phyloP scores from a whole-genome alignment of 2,113 vertebrate species.

The Ailurus styani region DNA sequence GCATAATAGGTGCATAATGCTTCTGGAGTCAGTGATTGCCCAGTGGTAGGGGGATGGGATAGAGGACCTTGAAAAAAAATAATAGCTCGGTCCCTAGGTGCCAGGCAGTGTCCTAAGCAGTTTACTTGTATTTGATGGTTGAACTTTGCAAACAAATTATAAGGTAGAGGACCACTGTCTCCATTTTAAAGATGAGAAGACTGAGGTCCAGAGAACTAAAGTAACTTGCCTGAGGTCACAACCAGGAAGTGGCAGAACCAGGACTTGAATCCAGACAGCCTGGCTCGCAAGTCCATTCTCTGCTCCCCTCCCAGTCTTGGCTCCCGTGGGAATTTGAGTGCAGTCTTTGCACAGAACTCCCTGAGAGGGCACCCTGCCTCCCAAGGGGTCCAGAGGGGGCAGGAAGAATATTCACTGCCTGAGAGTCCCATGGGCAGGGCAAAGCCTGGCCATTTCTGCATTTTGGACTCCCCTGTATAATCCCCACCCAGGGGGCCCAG shows the following conservation, averaged over 20 bases:
- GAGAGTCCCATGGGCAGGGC: not conserved
- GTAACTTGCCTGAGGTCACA: not conserved
- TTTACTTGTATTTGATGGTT: not conserved
- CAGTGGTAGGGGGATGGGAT: not conserved
- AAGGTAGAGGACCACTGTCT: not conserved
- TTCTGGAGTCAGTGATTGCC: not conserved
- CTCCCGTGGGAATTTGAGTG: fast-evolving
- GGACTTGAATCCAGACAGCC: not conserved
- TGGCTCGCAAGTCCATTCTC: not conserved
- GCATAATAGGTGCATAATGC: not conserved
- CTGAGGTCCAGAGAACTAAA: not conserved
- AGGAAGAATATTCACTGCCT: not conserved
- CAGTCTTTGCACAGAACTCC: not conserved
- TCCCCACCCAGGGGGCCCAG: not conserved
- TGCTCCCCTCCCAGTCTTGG: not conserved
- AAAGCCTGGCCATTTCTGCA: not conserved
- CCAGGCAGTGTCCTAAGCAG: not conserved
- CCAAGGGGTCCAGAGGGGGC: not conserved
- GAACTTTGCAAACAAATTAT: not conserved
- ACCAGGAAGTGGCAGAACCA: not conserved
- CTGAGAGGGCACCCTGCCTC: not conserved
- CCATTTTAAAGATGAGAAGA: not conserved
- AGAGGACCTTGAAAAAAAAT: not conserved
- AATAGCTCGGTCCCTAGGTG: not conserved
- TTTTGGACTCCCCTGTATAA: not conserved